Evolutionary conservation across 2,888 invertebrate genomes (phyloP).

Genomic region (Autographa gamma): DNA sequence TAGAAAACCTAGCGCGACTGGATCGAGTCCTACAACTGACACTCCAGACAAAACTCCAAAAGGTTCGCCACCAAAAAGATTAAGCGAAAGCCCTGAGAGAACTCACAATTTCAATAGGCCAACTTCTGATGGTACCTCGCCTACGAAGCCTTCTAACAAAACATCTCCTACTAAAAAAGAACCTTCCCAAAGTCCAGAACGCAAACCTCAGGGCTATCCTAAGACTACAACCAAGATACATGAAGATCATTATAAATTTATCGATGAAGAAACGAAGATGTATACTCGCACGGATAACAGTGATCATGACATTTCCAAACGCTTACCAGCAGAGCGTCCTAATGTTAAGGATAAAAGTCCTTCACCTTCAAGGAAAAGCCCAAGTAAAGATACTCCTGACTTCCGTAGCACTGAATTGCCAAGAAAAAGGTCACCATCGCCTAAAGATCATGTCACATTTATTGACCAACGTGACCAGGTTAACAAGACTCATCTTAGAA

Average conservation of each 20-base stretch:
- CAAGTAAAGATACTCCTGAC: constrained; percentile 59
- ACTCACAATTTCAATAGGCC: constrained; percentile 76
- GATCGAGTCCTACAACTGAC: constrained; percentile 15
- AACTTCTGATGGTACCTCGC: constrained; percentile 64
- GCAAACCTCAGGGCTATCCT: constrained; percentile 45
- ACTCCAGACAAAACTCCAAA: constrained; percentile 29
- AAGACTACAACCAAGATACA: constrained; percentile 62
- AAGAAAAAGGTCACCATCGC: constrained; percentile 69
- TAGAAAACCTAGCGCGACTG: constrained; percentile 40
- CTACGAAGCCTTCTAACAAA: constrained; percentile 52
- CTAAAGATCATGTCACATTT: constrained; percentile 66
- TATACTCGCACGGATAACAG: constrained; percentile 67
- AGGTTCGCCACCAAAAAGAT: constrained; percentile 37
- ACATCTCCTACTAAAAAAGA: constrained; percentile 61
- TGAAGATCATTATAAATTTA: constrained; percentile 78
- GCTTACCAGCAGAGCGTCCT: constrained; percentile 19
- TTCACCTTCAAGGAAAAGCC: constrained; percentile 61
- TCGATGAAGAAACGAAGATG: constrained; percentile 83
- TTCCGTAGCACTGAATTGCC: constrained; percentile 21
- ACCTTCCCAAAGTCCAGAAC: constrained; percentile 61
- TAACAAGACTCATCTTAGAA: constrained; percentile 50
- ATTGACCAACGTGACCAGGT: constrained; percentile 53
- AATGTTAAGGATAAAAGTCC: constrained; percentile 48
- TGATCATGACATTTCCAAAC: constrained; percentile 43
- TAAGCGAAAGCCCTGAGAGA: constrained; percentile 63